A percentile compares a stretch with the other conserved stretches of the same genome.
Evolutionary conservation across 1,140 invertebrate genomes (phyloP).

Genomic region (Paracyclopina nana): DNA sequence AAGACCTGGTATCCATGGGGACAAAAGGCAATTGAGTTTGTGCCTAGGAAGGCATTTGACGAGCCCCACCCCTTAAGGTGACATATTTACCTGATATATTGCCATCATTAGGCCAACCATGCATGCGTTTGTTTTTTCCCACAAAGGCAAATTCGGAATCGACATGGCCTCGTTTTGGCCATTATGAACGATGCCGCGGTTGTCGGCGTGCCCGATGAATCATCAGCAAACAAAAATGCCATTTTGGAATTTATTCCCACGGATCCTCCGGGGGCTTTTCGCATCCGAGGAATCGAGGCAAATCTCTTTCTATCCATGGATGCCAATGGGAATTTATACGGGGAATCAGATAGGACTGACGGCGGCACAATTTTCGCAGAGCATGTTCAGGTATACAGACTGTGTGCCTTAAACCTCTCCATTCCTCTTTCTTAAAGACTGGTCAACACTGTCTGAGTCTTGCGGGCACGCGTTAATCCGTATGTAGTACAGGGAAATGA

Average conservation of each 20-base stretch:
- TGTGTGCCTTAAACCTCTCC: not conserved
- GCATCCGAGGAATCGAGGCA: conserved; percentile 34
- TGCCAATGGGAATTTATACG: conserved; percentile 37
- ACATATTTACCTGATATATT: too few species aligned
- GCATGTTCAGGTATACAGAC: not conserved
- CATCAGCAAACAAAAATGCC: not conserved
- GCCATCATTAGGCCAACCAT: too few species aligned
- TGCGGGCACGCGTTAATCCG: too few species aligned
- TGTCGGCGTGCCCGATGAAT: conserved; percentile 10
- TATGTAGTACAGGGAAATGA: too few species aligned
- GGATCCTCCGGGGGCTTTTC: conserved; percentile 15
- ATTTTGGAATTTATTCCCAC: conserved; percentile 2
- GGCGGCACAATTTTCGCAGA: not conserved
- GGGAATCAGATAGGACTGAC: conserved; percentile 30
- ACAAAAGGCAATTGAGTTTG: conserved; percentile 41
- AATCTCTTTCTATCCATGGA: conserved; percentile 40
- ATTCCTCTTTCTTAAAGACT: not conserved
- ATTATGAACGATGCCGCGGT: conserved; percentile 19
- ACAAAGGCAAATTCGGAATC: conserved; percentile 7
- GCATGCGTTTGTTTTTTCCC: too few species aligned
- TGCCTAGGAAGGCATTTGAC: conserved; percentile 31
- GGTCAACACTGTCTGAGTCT: not conserved
- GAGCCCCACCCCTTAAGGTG: conserved; percentile 20
- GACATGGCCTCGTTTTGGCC: conserved; percentile 19
- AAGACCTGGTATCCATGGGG: conserved; percentile 32